Conservation (phyloP, 2,113 vertebrate species). For the Periophthalmodon schlosseri region DNA sequence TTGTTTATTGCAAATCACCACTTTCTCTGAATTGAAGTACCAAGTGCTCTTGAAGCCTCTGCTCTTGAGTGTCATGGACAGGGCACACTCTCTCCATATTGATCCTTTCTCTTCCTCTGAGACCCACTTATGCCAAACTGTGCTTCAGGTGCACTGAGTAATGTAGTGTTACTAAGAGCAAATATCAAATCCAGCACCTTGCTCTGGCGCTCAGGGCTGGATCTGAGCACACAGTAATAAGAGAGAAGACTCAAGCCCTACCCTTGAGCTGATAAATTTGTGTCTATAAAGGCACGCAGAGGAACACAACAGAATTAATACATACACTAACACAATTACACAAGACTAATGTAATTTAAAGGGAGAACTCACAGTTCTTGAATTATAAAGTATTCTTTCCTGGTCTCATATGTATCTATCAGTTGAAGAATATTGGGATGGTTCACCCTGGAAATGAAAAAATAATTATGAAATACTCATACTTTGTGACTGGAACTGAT, state of each 20-base stretch:
- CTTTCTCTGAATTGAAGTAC: conserved; percentile 38
- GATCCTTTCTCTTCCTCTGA: conserved; percentile 32
- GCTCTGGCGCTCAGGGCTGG: conserved; percentile 55
- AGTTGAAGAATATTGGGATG: conserved; percentile 86
- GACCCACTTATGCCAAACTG: conserved; percentile 40
- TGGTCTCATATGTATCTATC: conserved; percentile 85
- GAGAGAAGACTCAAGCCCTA: conserved; percentile 23
- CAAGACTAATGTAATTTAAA: conserved; percentile 12
- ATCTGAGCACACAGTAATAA: conserved; percentile 64
- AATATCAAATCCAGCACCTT: conserved; percentile 66
- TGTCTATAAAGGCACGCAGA: conserved; percentile 21
- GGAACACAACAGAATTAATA: conserved; percentile 10
- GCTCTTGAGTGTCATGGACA: conserved; percentile 21
- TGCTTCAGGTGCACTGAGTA: conserved; percentile 57
- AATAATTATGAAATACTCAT: conserved; percentile 6
- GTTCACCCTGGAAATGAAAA: conserved; percentile 74
- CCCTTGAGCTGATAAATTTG: conserved; percentile 31
- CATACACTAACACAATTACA: not conserved
- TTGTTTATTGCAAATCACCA: conserved; percentile 8
- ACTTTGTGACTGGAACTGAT: not conserved
- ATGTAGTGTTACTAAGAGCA: conserved; percentile 59
- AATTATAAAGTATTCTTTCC: conserved; percentile 86
- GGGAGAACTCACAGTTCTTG: conserved; percentile 82
- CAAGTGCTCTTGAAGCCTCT: conserved; percentile 25
- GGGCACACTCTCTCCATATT: conserved; percentile 21